A percentile compares a stretch with the other conserved stretches of the same genome.
phyloP scores from a whole-genome alignment of 2,888 invertebrate species.

The Limnephilus auricula region DNA sequence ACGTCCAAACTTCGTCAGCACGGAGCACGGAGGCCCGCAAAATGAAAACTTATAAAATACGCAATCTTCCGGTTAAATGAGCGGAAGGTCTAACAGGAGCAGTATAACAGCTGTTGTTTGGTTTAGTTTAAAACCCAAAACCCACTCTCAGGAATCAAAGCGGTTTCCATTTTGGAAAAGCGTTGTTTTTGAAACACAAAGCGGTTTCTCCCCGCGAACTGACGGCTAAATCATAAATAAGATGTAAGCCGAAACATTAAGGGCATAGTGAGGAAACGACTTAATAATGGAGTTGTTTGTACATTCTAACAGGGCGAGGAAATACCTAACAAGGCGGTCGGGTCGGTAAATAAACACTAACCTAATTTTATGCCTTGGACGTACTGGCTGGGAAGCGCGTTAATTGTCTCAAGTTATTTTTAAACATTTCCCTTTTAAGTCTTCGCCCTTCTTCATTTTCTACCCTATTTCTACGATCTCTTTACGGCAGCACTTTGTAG shows the following conservation, averaged over 20 bases:
- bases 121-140: conserved; percentile 20
- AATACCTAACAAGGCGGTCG: conserved; percentile 11
- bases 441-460: background rate
- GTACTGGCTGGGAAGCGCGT: background rate
- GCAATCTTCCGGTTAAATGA: background rate
- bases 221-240: conserved; percentile 41
- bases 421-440: background rate
- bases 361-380: background rate
- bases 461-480: too few species aligned
- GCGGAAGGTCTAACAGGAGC: background rate
- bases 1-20: background rate
- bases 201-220: background rate
- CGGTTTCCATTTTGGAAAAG: background rate
- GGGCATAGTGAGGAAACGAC: conserved; percentile 1
- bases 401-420: background rate
- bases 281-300: conserved; percentile 33
- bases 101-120: background rate
- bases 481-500: background rate
- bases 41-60: background rate
- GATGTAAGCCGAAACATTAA: conserved; percentile 24
- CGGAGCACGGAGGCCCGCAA: background rate
- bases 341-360: background rate
- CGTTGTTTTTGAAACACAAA: conserved; percentile 32
- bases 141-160: conserved; percentile 5
- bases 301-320: background rate